Percentiles rank a stretch among this genome's conserved stretches.
Evolutionary conservation across 2,797 vertebrate species (phyloP).

Genomic region (Onychomys torridus): DNA sequence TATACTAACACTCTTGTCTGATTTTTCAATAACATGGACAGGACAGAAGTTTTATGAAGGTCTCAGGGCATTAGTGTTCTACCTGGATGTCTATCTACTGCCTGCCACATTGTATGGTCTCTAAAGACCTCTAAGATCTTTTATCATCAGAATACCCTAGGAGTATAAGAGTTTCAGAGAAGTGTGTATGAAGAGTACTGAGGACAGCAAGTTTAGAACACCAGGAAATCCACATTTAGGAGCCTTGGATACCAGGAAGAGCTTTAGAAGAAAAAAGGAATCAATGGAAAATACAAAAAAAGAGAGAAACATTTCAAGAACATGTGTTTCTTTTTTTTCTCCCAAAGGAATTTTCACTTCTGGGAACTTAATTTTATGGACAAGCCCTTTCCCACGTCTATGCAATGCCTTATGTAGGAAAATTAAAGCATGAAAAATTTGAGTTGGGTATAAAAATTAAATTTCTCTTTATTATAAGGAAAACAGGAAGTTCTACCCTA

Average conservation of each 20-base stretch:
- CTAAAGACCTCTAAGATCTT: neutral
- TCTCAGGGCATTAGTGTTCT: slow-evolving; percentile 53
- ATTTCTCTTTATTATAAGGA: slow-evolving; percentile 44
- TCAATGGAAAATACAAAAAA: neutral
- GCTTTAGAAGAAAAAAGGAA: neutral
- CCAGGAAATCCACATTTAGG: slow-evolving; percentile 41
- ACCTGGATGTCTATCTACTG: neutral
- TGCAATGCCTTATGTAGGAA: neutral
- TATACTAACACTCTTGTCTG: neutral
- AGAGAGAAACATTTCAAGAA: neutral
- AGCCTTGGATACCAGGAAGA: neutral
- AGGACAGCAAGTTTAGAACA: slow-evolving; percentile 7
- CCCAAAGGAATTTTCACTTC: neutral
- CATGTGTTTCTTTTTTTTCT: neutral
- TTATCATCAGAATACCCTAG: slow-evolving; percentile 3
- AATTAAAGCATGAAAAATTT: slow-evolving; percentile 58
- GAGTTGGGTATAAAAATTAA: slow-evolving; percentile 70
- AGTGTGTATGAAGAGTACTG: slow-evolving; percentile 14
- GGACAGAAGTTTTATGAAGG: slow-evolving; percentile 40
- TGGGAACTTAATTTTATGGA: neutral
- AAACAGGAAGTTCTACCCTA: neutral
- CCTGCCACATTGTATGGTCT: neutral
- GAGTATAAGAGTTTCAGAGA: neutral
- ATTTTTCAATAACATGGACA: slow-evolving; percentile 15
- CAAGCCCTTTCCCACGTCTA: neutral